These are phyloP conservation scores for Lepidotrigona ventralis DNA, from an alignment of 1,140 invertebrate species.

Conservation along the genomic window DNA sequence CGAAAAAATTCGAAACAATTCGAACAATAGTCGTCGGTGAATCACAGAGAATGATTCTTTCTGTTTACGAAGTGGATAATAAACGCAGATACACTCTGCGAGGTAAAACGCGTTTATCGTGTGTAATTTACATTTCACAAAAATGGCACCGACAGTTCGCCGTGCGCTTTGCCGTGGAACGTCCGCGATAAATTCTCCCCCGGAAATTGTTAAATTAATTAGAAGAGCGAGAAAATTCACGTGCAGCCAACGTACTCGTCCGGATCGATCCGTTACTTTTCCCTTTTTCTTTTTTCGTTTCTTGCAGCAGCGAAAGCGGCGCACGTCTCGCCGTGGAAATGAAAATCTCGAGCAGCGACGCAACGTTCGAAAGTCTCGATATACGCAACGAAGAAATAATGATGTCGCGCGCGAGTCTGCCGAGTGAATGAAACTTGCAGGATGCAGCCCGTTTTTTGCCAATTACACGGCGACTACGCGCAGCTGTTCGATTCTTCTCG, in stretches of 20 bases:
- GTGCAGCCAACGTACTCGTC: too few relatives aligned
- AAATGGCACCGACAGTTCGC: not conserved
- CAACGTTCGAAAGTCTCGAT: not conserved
- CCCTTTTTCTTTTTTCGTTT: not conserved
- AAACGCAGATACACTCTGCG: not conserved
- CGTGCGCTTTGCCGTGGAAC: not conserved
- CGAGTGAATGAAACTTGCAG: not conserved
- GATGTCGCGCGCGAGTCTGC: not conserved
- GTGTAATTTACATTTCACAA: not conserved
- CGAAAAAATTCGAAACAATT: too few relatives aligned
- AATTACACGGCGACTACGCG: not conserved
- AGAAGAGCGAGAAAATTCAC: not conserved
- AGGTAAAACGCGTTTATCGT: not conserved
- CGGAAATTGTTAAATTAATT: slow-evolving; percentile 27
- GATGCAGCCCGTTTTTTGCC: not conserved
- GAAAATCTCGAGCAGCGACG: slow-evolving; percentile 7
- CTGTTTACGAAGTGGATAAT: not conserved
- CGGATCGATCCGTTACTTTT: slow-evolving; percentile 1
- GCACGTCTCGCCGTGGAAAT: not conserved
- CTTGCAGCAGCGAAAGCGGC: not conserved
- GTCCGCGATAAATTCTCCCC: not conserved
- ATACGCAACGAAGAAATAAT: not conserved
- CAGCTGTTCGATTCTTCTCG: not conserved
- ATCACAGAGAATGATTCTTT: not conserved
- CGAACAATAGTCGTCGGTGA: too few relatives aligned